phyloP scores from a whole-genome alignment of 2,113 vertebrate species.

The Rhinogobius similis region DNA sequence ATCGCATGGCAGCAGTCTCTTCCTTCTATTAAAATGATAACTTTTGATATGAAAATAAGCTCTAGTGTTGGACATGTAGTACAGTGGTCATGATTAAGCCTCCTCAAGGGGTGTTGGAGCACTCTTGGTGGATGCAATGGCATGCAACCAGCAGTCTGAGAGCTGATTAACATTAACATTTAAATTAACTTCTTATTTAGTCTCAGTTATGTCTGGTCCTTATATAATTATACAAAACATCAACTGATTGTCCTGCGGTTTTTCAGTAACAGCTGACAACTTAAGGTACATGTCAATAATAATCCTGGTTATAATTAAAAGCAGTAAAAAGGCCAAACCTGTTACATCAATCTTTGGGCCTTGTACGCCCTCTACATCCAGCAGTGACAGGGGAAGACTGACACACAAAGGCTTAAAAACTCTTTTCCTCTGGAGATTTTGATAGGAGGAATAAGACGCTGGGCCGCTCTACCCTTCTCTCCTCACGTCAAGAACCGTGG shows the following conservation, averaged over 20 bases:
- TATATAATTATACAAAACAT: neutral
- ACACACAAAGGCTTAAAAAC: slow-evolving; percentile 75
- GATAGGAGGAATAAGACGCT: slow-evolving; percentile 72
- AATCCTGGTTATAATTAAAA: slow-evolving; percentile 35
- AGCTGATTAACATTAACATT: slow-evolving; percentile 24
- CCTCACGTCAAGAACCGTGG: slow-evolving; percentile 69
- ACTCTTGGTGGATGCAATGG: slow-evolving; percentile 25
- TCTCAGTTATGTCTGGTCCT: slow-evolving; percentile 1
- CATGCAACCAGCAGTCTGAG: slow-evolving; percentile 7
- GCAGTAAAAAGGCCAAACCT: slow-evolving; percentile 50
- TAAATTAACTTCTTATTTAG: slow-evolving; percentile 15
- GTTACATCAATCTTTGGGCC: slow-evolving; percentile 68
- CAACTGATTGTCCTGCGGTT: slow-evolving; percentile 9
- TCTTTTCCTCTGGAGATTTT: slow-evolving; percentile 67
- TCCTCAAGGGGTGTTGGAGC: slow-evolving; percentile 6
- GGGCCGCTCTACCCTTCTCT: slow-evolving; percentile 63
- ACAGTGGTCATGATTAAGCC: slow-evolving; percentile 1
- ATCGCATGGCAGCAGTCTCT: neutral
- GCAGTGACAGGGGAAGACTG: slow-evolving; percentile 72
- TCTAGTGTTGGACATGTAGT: slow-evolving; percentile 3
- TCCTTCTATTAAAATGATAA: slow-evolving; percentile 8
- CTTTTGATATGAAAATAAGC: slow-evolving; percentile 8
- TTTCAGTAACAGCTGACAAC: slow-evolving; percentile 50
- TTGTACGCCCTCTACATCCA: slow-evolving; percentile 68
- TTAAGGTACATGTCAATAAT: slow-evolving; percentile 34